Evolutionary conservation across 2,113 vertebrate genomes (phyloP).

Genomic region (Ophiodon elongatus): DNA sequence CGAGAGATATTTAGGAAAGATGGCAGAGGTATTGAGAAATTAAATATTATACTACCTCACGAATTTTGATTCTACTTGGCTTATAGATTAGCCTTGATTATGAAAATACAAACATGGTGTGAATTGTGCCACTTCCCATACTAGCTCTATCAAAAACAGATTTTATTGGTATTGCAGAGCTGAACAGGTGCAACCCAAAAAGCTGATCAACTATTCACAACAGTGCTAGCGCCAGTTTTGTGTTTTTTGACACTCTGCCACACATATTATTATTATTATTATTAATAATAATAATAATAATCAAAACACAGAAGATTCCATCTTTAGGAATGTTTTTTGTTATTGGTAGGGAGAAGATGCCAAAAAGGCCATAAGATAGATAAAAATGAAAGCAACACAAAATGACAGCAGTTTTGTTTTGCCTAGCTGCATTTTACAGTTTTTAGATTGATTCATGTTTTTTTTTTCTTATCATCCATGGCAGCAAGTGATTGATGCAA

Average conservation of each 20-base stretch:
- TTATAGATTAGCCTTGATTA: neutral
- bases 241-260: constrained; percentile 1
- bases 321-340: neutral
- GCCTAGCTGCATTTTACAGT: neutral
- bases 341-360: neutral
- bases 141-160: constrained; percentile 42
- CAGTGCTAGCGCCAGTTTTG: constrained; percentile 1
- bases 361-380: constrained; percentile 2
- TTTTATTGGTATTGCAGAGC: constrained; percentile 32
- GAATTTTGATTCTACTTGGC: constrained; percentile 1
- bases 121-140: constrained; percentile 14
- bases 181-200: constrained; percentile 43
- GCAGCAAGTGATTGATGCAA: neutral
- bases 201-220: constrained; percentile 1
- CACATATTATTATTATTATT: neutral
- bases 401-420: neutral
- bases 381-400: neutral
- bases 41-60: neutral
- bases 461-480: neutral
- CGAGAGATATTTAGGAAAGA: neutral
- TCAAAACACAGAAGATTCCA: constrained; percentile 5
- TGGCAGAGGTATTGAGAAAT: neutral
- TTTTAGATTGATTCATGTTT: neutral
- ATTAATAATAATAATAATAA: constrained; percentile 11
- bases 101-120: neutral